Evolutionary conservation across 2,113 vertebrate species (phyloP), one percentile per base, ranked within the genome.

Genomic region (Psettodes erumei): DNA sequence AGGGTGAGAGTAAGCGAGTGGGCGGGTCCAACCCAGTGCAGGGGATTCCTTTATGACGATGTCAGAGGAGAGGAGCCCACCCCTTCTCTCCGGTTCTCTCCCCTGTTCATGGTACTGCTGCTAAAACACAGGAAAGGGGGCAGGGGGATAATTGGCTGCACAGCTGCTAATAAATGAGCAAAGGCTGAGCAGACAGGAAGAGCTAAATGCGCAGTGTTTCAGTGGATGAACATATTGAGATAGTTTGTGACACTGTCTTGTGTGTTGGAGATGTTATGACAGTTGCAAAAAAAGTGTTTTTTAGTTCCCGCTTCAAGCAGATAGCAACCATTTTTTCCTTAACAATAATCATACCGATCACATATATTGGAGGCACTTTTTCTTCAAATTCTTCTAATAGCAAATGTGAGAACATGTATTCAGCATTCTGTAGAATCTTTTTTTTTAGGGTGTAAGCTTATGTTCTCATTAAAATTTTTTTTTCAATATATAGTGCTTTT

Each of bases 41-140:
- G 94, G 94, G 94, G 93, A 95, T 94, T 94, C 93, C 94, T 94
- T 92, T 92, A 92, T 94, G 92, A 93, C 90, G 90, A 93, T 91
- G 92, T 94, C 93, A 94, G 92, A 92, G 84, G 75, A 84, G 76
- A 83, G 63, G 70, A 77, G 90, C 86, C 90, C 90, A 91, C 91
- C 90, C 85, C 82, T 79, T 88, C 73, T 66, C 72, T 55, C 60
- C 42, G n/a, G n/a, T n/a, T 47, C 48, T 28, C 72, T 59, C 32
- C 75, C 65, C 64, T 62, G 54, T 64, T 70, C 77, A 50, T 37
- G 40, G 71, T 68, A 59, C 82, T 71, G 55, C 83, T 78, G 48
- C 71, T 74, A 59, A 83, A 87, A 88, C 90, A 92, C 91, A 93
- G 93, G 91, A 92, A 93, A 92, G 92, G 92, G 92, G 93, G 92